Evolutionary conservation across 2,113 vertebrate species (phyloP).

Genomic region (Neomonachus schauinslandi): DNA sequence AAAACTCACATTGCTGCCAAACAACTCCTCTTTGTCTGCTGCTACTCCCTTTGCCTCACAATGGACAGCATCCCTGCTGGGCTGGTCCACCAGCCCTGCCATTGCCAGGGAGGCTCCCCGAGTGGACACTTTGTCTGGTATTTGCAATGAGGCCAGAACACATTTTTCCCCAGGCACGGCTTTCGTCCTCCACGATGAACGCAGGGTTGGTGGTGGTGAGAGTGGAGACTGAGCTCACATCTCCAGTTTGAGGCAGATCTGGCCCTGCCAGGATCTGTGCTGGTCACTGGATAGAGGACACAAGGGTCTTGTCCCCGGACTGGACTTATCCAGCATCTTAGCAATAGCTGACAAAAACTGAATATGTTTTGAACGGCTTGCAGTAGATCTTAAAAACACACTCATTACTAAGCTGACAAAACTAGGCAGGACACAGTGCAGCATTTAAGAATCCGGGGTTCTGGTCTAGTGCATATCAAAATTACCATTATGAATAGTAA

Average conservation of each 20-base stretch:
- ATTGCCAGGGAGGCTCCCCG: fast-evolving
- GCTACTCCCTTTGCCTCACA: background rate
- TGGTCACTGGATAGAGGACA: background rate
- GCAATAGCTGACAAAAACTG: background rate
- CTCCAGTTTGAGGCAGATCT: background rate
- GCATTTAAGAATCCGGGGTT: background rate
- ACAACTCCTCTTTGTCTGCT: background rate
- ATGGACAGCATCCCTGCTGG: background rate
- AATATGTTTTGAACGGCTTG: background rate
- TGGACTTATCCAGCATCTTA: background rate
- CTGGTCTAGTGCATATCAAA: background rate
- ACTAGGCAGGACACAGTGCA: background rate
- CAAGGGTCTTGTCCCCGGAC: background rate
- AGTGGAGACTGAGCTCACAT: background rate
- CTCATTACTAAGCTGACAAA: background rate
- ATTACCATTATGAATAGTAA: background rate
- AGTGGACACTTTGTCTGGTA: fast-evolving
- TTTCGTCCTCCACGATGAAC: too few relatives aligned
- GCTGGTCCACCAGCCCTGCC: background rate
- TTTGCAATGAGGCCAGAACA: background rate
- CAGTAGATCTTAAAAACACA: background rate
- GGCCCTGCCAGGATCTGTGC: fast-evolving
- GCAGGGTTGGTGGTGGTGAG: background rate
- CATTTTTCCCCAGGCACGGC: background rate
- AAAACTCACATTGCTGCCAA: background rate